Evolutionary conservation across 2,113 vertebrate genomes (phyloP), one percentile per base, ranked within the genome.

Genomic region (Agelaius phoeniceus): DNA sequence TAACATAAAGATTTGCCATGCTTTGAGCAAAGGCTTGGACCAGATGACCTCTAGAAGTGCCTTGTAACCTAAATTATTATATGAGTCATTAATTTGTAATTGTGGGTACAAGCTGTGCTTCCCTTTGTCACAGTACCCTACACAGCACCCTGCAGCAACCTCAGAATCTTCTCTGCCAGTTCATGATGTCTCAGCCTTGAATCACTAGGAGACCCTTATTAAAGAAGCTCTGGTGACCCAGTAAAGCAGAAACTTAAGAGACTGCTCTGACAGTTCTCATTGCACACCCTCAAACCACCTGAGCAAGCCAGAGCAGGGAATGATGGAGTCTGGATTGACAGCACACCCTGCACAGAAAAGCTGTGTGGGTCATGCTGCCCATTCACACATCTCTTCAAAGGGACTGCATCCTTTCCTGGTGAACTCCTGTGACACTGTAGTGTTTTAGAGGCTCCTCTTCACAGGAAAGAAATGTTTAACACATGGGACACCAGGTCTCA

Each of bases 1-100:
- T 88, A 62, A 85, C 27, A 72, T 51, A 85, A 57, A 88, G 63
- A 90, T 33, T 85, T 46, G 31, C 59, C 46, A 69, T 62, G 16
- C n/a, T 78, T 77, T 83, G 35, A 66, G 72, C 24, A 80, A 85
- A 73, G 20, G 2, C 20, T 83, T 90, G 55, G 63, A 69, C 49
- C 41, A 91, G 44, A 54, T 79, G 82, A 81, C 62, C 41, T 90
- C 75, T 28, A 54, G 41, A 80, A 51, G 26, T 72, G 71, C 62
- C 81, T 87, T 89, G 84, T 87, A 87, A 89, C 66, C 77, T 89
- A 58, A 77, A 92, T 85, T 87, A 73, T 72, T 79, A 11, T 9
- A 43, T 58, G 61, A 89, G 23, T 84, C 78, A 87, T 14, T 33
- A 87, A 78, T 82, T 44, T 72, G 23, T 67, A 94, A 78, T n/a